phyloP scores from a whole-genome alignment of 2,113 vertebrate genomes.

The Nannospalax galili region DNA sequence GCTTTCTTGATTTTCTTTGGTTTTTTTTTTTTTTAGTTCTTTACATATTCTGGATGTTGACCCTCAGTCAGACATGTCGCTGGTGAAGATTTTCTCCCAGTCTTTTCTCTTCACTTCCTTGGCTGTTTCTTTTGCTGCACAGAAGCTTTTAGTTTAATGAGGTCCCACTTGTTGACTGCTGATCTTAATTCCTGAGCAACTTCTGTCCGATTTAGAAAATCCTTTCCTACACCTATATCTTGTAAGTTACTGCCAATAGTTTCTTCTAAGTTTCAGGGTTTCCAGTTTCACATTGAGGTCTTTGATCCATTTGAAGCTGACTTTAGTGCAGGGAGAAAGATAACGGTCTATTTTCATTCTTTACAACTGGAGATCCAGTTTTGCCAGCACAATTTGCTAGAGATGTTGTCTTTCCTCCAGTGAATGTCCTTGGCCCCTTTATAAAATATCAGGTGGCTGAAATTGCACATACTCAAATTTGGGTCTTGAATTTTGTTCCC shows the following conservation, averaged over 20 bases:
- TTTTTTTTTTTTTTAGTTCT: too few species aligned
- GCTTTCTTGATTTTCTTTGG: too few species aligned
- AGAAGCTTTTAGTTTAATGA: background rate
- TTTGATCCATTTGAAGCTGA: background rate
- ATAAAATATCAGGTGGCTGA: background rate
- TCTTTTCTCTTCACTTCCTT: too few species aligned
- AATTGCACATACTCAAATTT: background rate
- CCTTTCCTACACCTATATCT: background rate
- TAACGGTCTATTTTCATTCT: background rate
- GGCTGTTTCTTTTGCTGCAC: background rate
- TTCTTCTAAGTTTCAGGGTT: background rate
- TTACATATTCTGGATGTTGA: background rate
- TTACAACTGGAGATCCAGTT: background rate
- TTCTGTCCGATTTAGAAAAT: background rate
- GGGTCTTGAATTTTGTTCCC: background rate
- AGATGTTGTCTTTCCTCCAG: background rate
- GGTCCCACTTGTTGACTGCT: too few species aligned
- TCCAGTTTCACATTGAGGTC: background rate
- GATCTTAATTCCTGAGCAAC: background rate
- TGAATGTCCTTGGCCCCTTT: background rate
- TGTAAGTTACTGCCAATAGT: background rate
- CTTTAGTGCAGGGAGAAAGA: background rate
- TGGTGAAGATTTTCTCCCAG: background rate
- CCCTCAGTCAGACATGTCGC: background rate
- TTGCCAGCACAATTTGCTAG: background rate